Evolutionary conservation across 2,113 vertebrate genomes (phyloP).

Genomic region (Oncorhynchus tshawytscha): DNA sequence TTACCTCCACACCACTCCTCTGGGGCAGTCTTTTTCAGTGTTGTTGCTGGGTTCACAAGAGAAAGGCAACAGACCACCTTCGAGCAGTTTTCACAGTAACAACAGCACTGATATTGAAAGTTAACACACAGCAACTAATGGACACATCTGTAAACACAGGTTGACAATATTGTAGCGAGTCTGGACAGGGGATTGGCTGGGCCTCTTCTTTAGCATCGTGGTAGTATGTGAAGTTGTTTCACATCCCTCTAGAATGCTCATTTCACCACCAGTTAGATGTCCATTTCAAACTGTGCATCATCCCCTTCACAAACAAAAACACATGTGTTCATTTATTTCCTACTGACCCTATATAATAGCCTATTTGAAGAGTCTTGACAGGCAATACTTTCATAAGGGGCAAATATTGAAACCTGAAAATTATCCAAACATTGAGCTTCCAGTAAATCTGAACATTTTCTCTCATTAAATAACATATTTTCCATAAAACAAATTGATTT

Average conservation of each 20-base stretch:
- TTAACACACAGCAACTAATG: background rate
- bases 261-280: slow-evolving; percentile 66
- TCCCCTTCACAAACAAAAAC: slow-evolving; percentile 49
- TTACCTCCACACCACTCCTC: background rate
- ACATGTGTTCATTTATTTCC: background rate
- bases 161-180: background rate
- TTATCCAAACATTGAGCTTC: background rate
- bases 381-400: background rate
- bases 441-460: background rate
- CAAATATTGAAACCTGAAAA: background rate
- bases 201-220: slow-evolving; percentile 38
- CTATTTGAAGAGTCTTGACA: background rate
- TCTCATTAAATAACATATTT: too few relatives aligned
- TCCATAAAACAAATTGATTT: background rate
- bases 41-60: background rate
- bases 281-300: slow-evolving; percentile 84
- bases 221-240: slow-evolving; percentile 8
- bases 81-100: background rate
- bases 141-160: background rate
- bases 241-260: slow-evolving; percentile 4
- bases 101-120: background rate
- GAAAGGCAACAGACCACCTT: background rate
- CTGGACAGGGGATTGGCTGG: background rate
- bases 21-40: background rate
- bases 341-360: background rate